Evolutionary conservation across 2,113 vertebrate species (phyloP).

Genomic region (Corvus cornix): DNA sequence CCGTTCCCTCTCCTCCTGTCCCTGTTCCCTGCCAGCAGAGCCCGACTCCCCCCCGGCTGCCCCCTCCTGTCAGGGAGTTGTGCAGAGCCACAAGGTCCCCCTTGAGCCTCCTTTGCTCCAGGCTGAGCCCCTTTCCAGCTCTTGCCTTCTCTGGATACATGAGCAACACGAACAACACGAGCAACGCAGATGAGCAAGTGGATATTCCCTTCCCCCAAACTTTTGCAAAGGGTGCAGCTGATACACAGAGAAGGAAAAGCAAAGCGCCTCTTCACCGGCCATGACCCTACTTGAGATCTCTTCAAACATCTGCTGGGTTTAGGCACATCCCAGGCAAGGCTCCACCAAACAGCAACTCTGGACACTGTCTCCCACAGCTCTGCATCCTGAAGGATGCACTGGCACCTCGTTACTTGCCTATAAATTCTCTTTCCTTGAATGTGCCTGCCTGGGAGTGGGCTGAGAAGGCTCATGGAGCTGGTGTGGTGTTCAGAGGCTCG

Average conservation of each 20-base stretch:
- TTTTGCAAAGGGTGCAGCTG: background rate
- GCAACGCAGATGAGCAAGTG: background rate
- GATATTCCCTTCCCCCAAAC: background rate
- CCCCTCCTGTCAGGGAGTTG: background rate
- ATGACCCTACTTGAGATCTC: background rate
- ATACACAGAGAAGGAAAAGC: background rate
- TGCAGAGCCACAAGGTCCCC: background rate
- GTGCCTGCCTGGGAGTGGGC: background rate
- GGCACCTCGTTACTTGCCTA: background rate
- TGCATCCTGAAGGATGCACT: background rate
- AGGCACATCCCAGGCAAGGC: background rate
- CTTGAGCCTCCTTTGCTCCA: background rate
- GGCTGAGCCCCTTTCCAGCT: background rate
- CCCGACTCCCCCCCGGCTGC: fast-evolving
- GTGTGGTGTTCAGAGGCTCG: background rate
- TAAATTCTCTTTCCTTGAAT: background rate
- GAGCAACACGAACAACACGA: fast-evolving
- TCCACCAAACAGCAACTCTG: background rate
- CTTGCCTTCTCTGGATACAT: background rate
- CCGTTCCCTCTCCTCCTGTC: background rate
- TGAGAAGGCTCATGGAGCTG: background rate
- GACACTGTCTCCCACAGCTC: background rate
- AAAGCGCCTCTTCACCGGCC: background rate
- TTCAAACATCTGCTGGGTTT: background rate
- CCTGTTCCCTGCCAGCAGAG: background rate